Conservation (phyloP, 2,888 invertebrate genomes). For the Osmoderma eremita region DNA sequence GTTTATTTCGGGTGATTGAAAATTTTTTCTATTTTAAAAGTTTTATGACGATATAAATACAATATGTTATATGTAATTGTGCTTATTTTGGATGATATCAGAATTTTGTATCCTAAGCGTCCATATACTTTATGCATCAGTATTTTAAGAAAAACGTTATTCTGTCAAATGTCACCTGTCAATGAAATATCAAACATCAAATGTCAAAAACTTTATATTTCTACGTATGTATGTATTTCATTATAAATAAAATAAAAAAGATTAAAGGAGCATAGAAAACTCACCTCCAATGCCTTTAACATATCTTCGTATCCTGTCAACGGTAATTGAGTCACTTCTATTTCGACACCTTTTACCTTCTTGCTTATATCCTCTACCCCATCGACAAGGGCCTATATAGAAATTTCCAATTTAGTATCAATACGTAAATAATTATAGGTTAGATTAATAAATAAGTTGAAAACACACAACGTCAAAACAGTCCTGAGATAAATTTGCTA, state of each 20-base stretch:
- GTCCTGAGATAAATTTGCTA: neutral
- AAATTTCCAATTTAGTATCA: constrained; percentile 21
- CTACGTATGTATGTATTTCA: too few relatives aligned
- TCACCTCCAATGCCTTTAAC: constrained; percentile 78
- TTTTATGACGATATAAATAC: too few relatives aligned
- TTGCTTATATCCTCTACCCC: constrained; percentile 31
- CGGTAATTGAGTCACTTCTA: constrained; percentile 76
- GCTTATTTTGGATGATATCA: too few relatives aligned
- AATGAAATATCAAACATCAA: too few relatives aligned
- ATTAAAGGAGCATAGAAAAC: constrained; percentile 54
- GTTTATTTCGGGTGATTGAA: too few relatives aligned
- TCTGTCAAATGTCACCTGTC: too few relatives aligned
- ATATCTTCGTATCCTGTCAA: constrained; percentile 77
- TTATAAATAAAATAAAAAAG: neutral
- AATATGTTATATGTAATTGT: too few relatives aligned
- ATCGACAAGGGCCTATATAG: constrained; percentile 36
- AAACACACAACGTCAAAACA: constrained; percentile 12
- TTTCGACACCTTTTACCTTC: constrained; percentile 60
- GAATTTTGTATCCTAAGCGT: too few relatives aligned
- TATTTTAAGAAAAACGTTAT: too few relatives aligned
- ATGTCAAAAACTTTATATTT: too few relatives aligned
- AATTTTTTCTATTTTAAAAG: too few relatives aligned
- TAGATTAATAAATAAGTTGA: neutral
- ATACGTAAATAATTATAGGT: neutral
- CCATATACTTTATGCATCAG: too few relatives aligned